These are phyloP conservation scores for Ectropis crepuscularia DNA, from an alignment of 2,888 invertebrate genomes.

Conservation along the genomic window DNA sequence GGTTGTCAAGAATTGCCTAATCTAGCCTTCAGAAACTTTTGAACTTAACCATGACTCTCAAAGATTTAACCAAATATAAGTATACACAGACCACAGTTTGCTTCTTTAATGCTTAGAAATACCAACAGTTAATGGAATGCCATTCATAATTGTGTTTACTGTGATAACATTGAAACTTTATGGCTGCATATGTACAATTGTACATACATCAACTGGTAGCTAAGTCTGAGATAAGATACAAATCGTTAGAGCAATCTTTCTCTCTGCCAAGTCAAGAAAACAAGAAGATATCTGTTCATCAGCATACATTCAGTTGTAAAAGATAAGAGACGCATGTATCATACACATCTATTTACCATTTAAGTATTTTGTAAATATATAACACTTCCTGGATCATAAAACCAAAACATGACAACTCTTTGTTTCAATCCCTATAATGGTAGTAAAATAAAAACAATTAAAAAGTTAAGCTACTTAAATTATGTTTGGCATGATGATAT, in stretches of 20 bases:
- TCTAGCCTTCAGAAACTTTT: no score
- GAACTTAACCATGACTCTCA: no score
- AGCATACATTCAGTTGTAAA: conserved; percentile 32
- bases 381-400: conserved; percentile 41
- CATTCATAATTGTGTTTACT: conserved; percentile 45
- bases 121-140: conserved; percentile 11
- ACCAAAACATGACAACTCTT: conserved; percentile 12
- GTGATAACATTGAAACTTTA: conserved; percentile 51
- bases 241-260: conserved; percentile 46
- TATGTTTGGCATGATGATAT: neutral
- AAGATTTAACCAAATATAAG: no score
- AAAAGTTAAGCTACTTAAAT: conserved; percentile 11
- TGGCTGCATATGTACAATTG: conserved; percentile 39
- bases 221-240: conserved; percentile 59
- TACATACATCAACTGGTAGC: conserved; percentile 48
- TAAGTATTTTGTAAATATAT: conserved; percentile 39
- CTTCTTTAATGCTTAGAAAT: conserved; percentile 11
- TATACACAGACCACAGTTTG: neutral
- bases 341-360: conserved; percentile 28
- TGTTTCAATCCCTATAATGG: conserved; percentile 12
- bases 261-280: conserved; percentile 32
- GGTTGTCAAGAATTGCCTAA: no score
- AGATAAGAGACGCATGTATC: conserved; percentile 36
- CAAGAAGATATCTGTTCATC: conserved; percentile 40
- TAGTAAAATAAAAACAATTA: conserved; percentile 10